Conservation (phyloP, 2,113 vertebrate species). For the Orycteropus afer region DNA sequence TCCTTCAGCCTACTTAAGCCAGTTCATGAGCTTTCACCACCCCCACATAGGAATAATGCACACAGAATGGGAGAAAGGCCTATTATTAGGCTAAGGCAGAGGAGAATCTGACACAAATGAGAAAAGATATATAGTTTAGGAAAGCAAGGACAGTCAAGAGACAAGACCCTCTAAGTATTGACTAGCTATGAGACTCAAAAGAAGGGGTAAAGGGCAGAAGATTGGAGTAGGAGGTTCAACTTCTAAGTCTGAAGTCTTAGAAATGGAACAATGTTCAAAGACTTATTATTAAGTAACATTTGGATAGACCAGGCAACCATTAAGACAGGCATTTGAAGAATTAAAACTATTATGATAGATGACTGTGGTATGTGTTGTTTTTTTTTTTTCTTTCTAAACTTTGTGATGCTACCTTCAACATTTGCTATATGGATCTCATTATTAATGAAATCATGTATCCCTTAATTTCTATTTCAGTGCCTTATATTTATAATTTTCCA, state of each 20-base stretch:
- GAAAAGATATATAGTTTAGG: not conserved
- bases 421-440: not conserved
- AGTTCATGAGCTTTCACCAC: not conserved
- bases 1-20: not conserved
- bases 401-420: not conserved
- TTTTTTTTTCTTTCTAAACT: not conserved
- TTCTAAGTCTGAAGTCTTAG: not conserved
- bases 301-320: not conserved
- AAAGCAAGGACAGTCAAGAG: not conserved
- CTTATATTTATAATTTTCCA: not conserved
- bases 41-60: not conserved
- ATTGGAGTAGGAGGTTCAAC: not conserved
- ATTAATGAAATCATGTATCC: not conserved
- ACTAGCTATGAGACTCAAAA: not conserved
- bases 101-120: not conserved
- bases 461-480: not conserved
- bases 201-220: not conserved
- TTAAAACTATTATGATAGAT: not conserved
- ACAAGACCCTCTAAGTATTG: not conserved
- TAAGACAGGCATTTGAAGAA: not conserved
- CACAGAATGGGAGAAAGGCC: not conserved
- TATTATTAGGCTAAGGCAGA: not conserved
- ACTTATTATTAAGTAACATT: not conserved
- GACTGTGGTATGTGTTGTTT: not conserved
- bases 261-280: not conserved